These are phyloP conservation scores for Orius insidiosus DNA, from an alignment of 1,140 invertebrate genomes.

Conservation along the genomic window DNA sequence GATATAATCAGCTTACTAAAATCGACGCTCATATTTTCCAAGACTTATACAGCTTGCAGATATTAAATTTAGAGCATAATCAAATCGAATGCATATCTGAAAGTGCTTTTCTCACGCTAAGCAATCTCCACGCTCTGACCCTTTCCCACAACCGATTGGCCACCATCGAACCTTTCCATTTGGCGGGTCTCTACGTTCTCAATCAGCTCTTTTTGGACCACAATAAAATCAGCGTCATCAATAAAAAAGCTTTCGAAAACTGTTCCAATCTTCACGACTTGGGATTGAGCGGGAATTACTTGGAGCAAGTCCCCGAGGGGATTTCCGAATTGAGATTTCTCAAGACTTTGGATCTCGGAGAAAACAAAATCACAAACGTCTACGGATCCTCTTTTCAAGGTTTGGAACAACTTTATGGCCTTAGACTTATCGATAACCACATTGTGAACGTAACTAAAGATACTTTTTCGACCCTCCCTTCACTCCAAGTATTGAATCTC, in stretches of 20 bases:
- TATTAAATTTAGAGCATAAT: slow-evolving; percentile 59
- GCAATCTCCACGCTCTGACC: slow-evolving; percentile 56
- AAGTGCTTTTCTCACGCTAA: slow-evolving; percentile 51
- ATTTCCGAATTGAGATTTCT: slow-evolving; percentile 51
- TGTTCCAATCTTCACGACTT: slow-evolving; percentile 66
- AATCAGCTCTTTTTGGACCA: slow-evolving; percentile 55
- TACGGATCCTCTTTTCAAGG: slow-evolving; percentile 41
- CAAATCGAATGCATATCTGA: slow-evolving; percentile 50
- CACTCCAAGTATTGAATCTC: slow-evolving; percentile 47
- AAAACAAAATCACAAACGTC: slow-evolving; percentile 56
- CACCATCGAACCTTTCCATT: slow-evolving; percentile 46
- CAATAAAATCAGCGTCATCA: slow-evolving; percentile 51
- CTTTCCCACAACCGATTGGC: slow-evolving; percentile 54
- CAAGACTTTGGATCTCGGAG: slow-evolving; percentile 66
- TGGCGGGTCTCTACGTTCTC: slow-evolving; percentile 51
- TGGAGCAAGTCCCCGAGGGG: slow-evolving; percentile 61
- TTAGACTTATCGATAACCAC: slow-evolving; percentile 47
- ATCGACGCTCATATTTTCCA: slow-evolving; percentile 55
- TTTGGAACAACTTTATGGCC: slow-evolving; percentile 37
- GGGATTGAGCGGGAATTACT: slow-evolving; percentile 64
- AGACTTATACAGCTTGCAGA: slow-evolving; percentile 55
- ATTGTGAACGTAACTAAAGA: slow-evolving; percentile 44
- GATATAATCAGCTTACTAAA: slow-evolving; percentile 48
- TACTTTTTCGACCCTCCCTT: slow-evolving; percentile 43
- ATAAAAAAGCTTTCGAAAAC: slow-evolving; percentile 58